Evolutionary conservation across 2,113 vertebrate genomes (phyloP), one percentile per base, ranked within the genome.

Genomic region (Hydrochoerus hydrochaeris): DNA sequence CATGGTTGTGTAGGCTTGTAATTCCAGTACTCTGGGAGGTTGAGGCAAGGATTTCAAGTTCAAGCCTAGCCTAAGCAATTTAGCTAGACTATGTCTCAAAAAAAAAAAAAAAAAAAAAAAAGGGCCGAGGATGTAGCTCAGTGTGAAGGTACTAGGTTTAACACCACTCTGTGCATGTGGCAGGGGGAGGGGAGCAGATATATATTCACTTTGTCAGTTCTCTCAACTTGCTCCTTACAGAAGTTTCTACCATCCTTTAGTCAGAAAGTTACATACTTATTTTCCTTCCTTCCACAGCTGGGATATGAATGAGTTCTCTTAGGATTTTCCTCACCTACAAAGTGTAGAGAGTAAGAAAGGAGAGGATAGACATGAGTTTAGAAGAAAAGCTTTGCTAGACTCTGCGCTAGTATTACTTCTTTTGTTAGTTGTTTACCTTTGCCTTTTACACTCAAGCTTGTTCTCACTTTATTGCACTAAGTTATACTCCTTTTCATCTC

Each of bases 201-300:
- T 54, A 49, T 69, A 67, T 46, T 91, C 16, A 85, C 20, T 95
- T 94, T 83, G 69, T 90, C 41, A 84, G 77, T 60, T 92, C 75
- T 87, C 89, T 90, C 54, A 78, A 28, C 10, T 57, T 91, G 17
- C 73, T 87, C 30, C 44, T 89, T 86, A 28, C 12, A 90, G 73
- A 92, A 90, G 41, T 77, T 86, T 94, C 89, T 92, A 63, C 16
- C 28, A 57, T 58, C 78, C 35, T 22, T 88, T 57, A 63, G 58
- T 82, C 10, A 77, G 91, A 85, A 54, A 58, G 63, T 87, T 35
- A 92, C 28, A 77, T n/a, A 67, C n/a, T 73, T 28, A 77, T 65
- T 94, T 92, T 94, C 80, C 52, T 78, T 96, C 65, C 69, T 52
- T 63, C 28, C 20, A 77, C 2, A 58, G 88, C 9, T 75, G 63